Evolutionary conservation across 1,140 invertebrate genomes (phyloP), one percentile per base, ranked within the genome.

Genomic region (Phocides pigmalion): DNA sequence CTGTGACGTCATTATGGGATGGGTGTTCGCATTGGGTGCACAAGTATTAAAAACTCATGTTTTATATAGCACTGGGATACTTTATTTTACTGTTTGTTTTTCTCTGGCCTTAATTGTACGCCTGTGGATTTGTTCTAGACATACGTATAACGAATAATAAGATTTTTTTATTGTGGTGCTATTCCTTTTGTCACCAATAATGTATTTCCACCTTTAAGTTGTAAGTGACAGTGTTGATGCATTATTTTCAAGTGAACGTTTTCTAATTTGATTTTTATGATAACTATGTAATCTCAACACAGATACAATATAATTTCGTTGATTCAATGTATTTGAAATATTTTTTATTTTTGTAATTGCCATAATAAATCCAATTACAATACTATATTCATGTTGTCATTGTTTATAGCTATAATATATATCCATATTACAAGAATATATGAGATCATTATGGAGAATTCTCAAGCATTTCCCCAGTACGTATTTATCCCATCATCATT

Each of bases 131-230:
- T 79, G 62, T 76, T 77, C 56, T 70, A 70, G 53, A 74, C 71
- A 72, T 83, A 76, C 66, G 70, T 68, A 64, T 77, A 70, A 71
- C 66, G 66, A 81, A 79, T 70, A 62, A 37, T 78, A 79, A 79
- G 78, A 68, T 74, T 74, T 81, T 75, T 76, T 82, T 81, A 82
- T 79, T 76, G 79, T 80, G 86, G 84, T 89, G 84, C 84, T 89
- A 83, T 70, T 73, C 54, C 70, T 66, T 76, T 82, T 71, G 78
- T 84, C 81, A 86, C 81, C 82, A 78, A 82, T 77, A 79, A 70
- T 72, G 71, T 79, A 78, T 82, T 79, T 84, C 65, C 81, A 81
- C 69, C 68, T 80, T 79, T 83, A 80, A 81, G 72, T 82, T 74
- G 68, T 73, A 76, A 76, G 70, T 76, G 68, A 68, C 64, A 62